Conservation (phyloP, 2,888 invertebrate species). For the Cephus pygmeus region DNA sequence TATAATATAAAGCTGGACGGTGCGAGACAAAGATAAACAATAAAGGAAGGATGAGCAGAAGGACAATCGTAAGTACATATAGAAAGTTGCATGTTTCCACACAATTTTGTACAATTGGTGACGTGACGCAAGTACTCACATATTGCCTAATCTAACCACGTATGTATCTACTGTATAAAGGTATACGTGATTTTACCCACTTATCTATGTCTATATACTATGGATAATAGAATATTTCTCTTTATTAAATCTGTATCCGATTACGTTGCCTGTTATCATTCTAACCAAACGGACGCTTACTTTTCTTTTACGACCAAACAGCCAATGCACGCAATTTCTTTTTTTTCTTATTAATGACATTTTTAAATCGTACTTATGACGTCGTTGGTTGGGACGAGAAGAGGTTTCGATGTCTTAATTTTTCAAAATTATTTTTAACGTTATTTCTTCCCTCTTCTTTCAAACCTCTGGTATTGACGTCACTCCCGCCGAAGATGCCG, state of each 20-base stretch:
- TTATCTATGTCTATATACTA: background rate
- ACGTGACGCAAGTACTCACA: background rate
- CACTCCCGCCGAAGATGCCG: background rate
- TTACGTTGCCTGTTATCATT: background rate
- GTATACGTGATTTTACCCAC: background rate
- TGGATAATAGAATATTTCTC: background rate
- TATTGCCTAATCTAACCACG: background rate
- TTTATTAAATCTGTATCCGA: background rate
- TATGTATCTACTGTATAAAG: background rate
- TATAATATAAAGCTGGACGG: background rate
- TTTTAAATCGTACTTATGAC: background rate
- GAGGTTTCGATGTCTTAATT: background rate
- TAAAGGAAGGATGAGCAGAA: background rate
- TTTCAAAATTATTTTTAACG: background rate
- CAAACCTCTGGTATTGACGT: background rate
- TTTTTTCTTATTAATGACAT: background rate
- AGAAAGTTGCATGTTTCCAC: background rate
- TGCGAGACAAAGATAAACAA: background rate
- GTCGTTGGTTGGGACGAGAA: background rate
- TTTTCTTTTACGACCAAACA: background rate
- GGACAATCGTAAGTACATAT: background rate
- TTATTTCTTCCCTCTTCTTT: background rate
- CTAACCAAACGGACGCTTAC: background rate
- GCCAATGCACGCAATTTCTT: background rate
- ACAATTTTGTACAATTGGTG: background rate